phyloP scores from a whole-genome alignment of 2,113 vertebrate species.

The Rhabdomys dilectus region DNA sequence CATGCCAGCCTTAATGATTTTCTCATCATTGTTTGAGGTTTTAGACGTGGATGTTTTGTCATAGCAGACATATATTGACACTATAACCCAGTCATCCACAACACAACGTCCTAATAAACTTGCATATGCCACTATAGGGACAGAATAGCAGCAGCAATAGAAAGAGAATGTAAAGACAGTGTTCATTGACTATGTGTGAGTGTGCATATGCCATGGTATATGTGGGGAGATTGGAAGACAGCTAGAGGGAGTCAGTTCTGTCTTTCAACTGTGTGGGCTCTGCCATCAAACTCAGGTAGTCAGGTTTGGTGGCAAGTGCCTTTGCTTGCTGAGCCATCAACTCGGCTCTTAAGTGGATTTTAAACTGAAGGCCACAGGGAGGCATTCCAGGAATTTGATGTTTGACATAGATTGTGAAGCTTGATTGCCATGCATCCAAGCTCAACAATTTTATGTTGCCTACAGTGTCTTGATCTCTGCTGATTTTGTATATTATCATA shows the following conservation, averaged over 20 bases:
- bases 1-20: neutral
- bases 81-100: neutral
- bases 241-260: neutral
- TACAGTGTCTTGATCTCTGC: constrained; percentile 68
- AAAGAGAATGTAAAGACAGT: neutral
- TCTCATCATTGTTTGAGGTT: constrained; percentile 9
- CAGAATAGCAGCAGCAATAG: neutral
- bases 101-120: neutral
- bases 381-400: constrained; percentile 50
- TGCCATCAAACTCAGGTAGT: neutral
- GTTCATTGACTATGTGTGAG: neutral
- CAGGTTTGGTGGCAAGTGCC: neutral
- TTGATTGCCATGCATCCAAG: constrained; percentile 67
- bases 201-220: neutral
- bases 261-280: neutral
- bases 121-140: neutral
- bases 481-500: constrained; percentile 44
- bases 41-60: neutral
- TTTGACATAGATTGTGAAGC: constrained; percentile 77
- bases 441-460: constrained; percentile 80
- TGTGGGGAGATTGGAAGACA: neutral
- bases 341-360: neutral
- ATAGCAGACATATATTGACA: neutral
- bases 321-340: neutral
- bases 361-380: constrained; percentile 7